Conservation (phyloP, 2,888 invertebrate genomes). For the Listrodromus nycthemerus region DNA sequence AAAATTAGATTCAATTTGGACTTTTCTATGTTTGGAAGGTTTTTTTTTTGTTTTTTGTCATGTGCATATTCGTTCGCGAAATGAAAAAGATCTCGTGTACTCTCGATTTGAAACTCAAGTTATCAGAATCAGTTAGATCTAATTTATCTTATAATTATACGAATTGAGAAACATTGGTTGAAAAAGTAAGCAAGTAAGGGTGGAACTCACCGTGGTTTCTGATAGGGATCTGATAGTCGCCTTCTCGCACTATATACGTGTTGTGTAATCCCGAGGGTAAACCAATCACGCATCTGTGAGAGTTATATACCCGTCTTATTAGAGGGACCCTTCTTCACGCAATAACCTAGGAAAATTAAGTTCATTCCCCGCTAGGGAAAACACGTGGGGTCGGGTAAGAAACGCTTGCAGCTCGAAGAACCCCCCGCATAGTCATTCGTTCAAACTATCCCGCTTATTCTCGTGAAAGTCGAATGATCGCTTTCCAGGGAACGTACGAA, state of each 20-base stretch:
- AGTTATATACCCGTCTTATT: slow-evolving; percentile 14
- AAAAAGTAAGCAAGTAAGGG: neutral
- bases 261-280: neutral
- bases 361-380: neutral
- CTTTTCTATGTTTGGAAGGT: neutral
- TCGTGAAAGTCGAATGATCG: neutral
- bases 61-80: neutral
- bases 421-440: neutral
- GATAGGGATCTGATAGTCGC: neutral
- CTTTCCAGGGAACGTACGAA: neutral
- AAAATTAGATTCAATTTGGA: neutral
- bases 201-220: neutral
- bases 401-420: slow-evolving; percentile 24
- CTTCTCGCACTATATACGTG: neutral
- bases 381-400: neutral
- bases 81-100: neutral
- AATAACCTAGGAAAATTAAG: slow-evolving; percentile 7
- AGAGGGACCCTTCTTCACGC: neutral
- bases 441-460: slow-evolving; percentile 4
- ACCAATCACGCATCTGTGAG: neutral
- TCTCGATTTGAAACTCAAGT: neutral
- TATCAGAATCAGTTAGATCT: neutral
- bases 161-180: too few species aligned
- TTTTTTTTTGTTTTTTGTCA: neutral
- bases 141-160: neutral